A percentile compares a stretch with the other conserved stretches of the same genome.
These are phyloP conservation scores for Homalodisca vitripennis DNA, from an alignment of 1,140 invertebrate species.

Conservation along the genomic window DNA sequence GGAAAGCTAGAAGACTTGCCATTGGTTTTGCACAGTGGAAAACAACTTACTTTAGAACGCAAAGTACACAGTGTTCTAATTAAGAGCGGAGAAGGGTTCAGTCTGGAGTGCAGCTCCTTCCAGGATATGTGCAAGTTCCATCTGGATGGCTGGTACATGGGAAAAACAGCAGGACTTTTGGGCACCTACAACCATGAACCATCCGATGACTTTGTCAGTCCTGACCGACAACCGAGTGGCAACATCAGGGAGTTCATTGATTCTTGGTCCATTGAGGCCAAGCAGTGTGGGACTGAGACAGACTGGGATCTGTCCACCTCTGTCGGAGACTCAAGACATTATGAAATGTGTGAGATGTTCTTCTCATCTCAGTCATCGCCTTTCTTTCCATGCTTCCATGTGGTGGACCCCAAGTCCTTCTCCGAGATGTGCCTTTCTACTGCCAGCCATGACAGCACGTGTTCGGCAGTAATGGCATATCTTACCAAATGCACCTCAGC, in stretches of 20 bases:
- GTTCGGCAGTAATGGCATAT: not conserved
- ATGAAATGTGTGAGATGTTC: conserved; percentile 59
- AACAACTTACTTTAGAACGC: not conserved
- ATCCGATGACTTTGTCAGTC: conserved; percentile 69
- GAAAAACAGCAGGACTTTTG: conserved; percentile 78
- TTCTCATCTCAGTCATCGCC: conserved; percentile 70
- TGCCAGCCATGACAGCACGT: not conserved
- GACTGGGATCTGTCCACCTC: not conserved
- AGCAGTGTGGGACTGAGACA: not conserved
- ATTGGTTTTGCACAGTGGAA: not conserved
- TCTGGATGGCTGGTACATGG: conserved; percentile 69
- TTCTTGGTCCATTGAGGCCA: not conserved
- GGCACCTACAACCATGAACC: conserved; percentile 87
- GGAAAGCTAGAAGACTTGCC: conserved; percentile 7
- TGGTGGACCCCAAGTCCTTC: conserved; percentile 59
- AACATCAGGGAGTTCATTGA: not conserved
- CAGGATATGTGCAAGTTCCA: conserved; percentile 9
- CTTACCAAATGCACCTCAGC: conserved; percentile 3
- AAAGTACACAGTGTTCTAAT: not conserved
- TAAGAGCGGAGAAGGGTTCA: not conserved
- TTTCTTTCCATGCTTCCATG: conserved; percentile 66
- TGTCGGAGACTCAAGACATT: not conserved
- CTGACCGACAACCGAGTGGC: conserved; percentile 45
- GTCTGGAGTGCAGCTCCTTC: conserved; percentile 3
- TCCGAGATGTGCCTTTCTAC: conserved; percentile 55